Percentiles rank a stretch among this genome's conserved stretches.
These are phyloP conservation scores for Anoplophora glabripennis DNA, from an alignment of 1,140 invertebrate species.

Conservation along the genomic window DNA sequence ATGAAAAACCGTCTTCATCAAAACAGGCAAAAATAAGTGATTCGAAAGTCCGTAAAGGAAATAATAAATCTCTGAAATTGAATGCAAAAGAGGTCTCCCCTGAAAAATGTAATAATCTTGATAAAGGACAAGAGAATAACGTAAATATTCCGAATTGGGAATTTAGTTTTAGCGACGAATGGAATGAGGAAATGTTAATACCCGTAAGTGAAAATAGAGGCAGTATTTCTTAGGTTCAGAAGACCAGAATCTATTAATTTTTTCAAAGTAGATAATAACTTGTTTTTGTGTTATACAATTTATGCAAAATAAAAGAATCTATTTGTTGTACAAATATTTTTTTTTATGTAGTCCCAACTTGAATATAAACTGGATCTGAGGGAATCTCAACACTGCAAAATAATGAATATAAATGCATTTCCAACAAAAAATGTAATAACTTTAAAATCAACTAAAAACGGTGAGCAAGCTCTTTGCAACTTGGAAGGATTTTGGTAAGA, in stretches of 20 bases:
- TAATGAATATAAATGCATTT: conserved; percentile 43
- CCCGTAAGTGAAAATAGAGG: too few relatives aligned
- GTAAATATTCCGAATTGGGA: conserved; percentile 18
- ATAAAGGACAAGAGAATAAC: conserved; percentile 17
- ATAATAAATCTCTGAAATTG: background rate
- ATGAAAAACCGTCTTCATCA: background rate
- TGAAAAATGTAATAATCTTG: background rate
- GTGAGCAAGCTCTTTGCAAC: conserved; percentile 43
- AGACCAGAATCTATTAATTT: too few relatives aligned
- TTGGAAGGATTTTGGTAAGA: conserved; percentile 53
- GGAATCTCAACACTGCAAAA: conserved; percentile 51
- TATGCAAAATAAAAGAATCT: background rate
- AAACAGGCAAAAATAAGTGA: conserved; percentile 7
- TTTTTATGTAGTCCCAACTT: conserved; percentile 10
- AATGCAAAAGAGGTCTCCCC: background rate
- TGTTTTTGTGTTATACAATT: background rate
- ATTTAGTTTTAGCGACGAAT: conserved; percentile 29
- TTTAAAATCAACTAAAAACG: conserved; percentile 44
- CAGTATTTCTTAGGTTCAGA: too few relatives aligned
- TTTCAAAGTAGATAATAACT: background rate
- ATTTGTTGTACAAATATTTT: conserved; percentile 10
- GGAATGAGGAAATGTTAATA: conserved; percentile 24
- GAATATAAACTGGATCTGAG: conserved; percentile 48
- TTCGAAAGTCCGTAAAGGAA: background rate
- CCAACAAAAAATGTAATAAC: conserved; percentile 39